Conservation (phyloP, 1,140 invertebrate genomes). For the Muscidifurax raptorellus region DNA sequence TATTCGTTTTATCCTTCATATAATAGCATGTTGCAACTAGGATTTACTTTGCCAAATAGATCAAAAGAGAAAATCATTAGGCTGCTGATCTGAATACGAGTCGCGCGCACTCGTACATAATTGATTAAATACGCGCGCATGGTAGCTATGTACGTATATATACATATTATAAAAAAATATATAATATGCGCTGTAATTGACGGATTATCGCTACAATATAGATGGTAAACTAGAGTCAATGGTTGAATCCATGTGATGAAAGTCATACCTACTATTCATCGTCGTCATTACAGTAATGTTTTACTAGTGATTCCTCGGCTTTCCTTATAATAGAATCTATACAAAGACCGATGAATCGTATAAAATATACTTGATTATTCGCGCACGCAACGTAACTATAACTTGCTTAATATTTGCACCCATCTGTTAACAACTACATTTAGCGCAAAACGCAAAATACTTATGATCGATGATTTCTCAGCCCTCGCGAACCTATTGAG, state of each 20-base stretch:
- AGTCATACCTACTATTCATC: not conserved
- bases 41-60: conserved; percentile 12
- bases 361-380: conserved; percentile 23
- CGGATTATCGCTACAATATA: conserved; percentile 4
- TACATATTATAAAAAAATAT: conserved; percentile 30
- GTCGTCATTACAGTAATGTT: no score
- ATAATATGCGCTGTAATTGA: conserved; percentile 1
- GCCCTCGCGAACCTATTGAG: not conserved
- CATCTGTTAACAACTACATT: no score
- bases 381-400: not conserved
- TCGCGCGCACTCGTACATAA: not conserved
- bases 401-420: no score
- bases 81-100: conserved; percentile 15
- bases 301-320: not conserved
- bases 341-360: not conserved
- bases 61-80: conserved; percentile 4
- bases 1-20: not conserved
- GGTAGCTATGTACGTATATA: not conserved
- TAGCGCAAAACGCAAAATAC: not conserved
- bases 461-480: conserved; percentile 2
- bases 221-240: conserved; percentile 32
- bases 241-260: conserved; percentile 23
- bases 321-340: conserved; percentile 15
- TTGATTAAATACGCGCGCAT: not conserved
- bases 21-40: conserved; percentile 8